Conservation (phyloP, 1,140 invertebrate genomes). For the Hestina assimilis region DNA sequence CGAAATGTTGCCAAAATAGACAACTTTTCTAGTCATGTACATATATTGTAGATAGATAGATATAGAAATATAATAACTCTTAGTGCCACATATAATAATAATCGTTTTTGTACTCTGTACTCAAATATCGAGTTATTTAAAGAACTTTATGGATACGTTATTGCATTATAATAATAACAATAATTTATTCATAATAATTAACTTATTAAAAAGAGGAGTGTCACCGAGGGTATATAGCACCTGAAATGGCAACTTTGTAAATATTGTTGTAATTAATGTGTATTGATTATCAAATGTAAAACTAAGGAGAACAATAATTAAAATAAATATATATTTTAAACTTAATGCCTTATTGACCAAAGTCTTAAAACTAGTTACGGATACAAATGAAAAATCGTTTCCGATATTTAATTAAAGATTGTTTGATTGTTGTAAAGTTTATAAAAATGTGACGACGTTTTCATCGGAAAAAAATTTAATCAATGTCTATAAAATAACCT, state of each 20-base stretch:
- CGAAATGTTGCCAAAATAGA: conserved; percentile 57
- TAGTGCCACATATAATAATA: conserved; percentile 48
- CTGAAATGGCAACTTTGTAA: conserved; percentile 42
- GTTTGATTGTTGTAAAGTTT: conserved; percentile 75
- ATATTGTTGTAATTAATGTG: conserved; percentile 70
- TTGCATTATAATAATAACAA: conserved; percentile 21
- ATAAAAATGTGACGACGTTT: conserved; percentile 61
- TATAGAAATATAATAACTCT: conserved; percentile 46
- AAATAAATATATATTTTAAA: conserved; percentile 75
- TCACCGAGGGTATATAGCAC: conserved; percentile 7
- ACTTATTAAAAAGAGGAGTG: conserved; percentile 13
- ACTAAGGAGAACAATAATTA: conserved; percentile 77
- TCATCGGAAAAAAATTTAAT: conserved; percentile 62
- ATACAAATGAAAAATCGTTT: conserved; percentile 65
- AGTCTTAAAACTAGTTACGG: conserved; percentile 76
- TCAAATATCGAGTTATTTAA: conserved; percentile 29
- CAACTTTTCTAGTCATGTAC: conserved; percentile 51
- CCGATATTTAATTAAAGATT: conserved; percentile 61
- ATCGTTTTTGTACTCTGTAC: conserved; percentile 53
- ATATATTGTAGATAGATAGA: conserved; percentile 70
- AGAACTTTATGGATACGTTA: conserved; percentile 32
- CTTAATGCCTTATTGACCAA: conserved; percentile 79
- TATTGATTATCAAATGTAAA: conserved; percentile 66
- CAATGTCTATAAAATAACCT: conserved; percentile 46
- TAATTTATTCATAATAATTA: conserved; percentile 27